Base-by-base conservation (phyloP, 2,797 vertebrate genomes). In the Luscinia megarhynchos region DNA sequence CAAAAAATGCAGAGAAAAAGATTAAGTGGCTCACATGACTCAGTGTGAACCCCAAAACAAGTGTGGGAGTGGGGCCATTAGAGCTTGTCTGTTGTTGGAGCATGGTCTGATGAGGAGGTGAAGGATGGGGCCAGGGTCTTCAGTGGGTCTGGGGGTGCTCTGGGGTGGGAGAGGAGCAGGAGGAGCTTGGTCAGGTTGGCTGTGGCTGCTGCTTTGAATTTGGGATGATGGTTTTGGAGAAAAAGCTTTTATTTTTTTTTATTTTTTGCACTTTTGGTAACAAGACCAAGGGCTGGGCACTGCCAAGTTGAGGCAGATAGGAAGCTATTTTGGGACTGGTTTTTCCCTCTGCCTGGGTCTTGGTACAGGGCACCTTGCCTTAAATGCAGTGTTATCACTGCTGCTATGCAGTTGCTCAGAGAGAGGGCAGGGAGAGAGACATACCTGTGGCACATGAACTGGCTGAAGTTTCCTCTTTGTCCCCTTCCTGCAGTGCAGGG, bases 321-420 rank as follows among this genome's bases (percentile, higher is more conserved):
- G 87, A 21, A 62, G 81, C 70, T 95, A 84, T 91, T 96, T 92
- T 84, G 67, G 84, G 91, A 41, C 23, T 18, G 69, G 53, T 15
- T 88, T 92, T 88, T 80, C 64, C 68, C 55, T 87, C 84, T 40
- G 76, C 76, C 76, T 12, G 15, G 54, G 8, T 64, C 34, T 81
- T 90, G 92, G 89, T 90, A 67, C 5, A 5, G 69, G 74, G 29
- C 76, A 62, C 43, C 48, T 54, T 0, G 2, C 55, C 55, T 86
- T 40, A 61, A 85, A 90, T 45, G 46, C 38, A 11, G 0, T 2
- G 45, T 79, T 77, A 50, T 58, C 46, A 3, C 62, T 64, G 80
- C 68, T 76, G 57, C 66, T 81, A 15, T 4, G 64, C 48, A 5
- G 80, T 64, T 36, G 1, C 36, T 62, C 2, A 3, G 43, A 38